Conservation (phyloP, 2,797 vertebrate genomes). For the Agapornis canus region DNA sequence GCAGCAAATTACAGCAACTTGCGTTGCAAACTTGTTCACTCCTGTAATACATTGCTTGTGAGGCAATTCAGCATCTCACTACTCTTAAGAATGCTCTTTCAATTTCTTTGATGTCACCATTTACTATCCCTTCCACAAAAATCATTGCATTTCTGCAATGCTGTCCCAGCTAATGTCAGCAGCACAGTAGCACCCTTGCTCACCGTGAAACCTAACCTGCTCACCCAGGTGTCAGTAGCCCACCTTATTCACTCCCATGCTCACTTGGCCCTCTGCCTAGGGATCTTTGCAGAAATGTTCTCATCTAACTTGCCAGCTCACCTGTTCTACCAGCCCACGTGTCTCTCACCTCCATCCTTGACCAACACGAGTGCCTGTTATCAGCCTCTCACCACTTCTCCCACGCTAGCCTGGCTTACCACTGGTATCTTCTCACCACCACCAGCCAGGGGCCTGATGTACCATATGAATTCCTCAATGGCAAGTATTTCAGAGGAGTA, state of each 20-base stretch:
- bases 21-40: background rate
- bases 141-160: background rate
- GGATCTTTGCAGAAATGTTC: background rate
- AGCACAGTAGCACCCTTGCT: background rate
- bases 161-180: background rate
- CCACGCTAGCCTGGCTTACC: background rate
- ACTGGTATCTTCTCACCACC: background rate
- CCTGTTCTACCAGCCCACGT: background rate
- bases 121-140: background rate
- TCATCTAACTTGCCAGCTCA: background rate
- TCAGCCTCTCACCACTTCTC: background rate
- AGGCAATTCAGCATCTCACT: background rate
- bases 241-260: background rate
- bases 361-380: background rate
- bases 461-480: background rate
- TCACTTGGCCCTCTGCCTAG: background rate
- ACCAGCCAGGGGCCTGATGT: background rate
- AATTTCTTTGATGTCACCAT: background rate
- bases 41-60: background rate
- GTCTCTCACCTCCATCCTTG: background rate
- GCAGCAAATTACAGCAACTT: background rate
- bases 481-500: background rate
- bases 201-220: background rate
- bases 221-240: rapidly evolving
- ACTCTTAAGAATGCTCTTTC: background rate